Evolutionary conservation across 1,140 invertebrate species (phyloP).

Genomic region (Campoletis sonorensis): DNA sequence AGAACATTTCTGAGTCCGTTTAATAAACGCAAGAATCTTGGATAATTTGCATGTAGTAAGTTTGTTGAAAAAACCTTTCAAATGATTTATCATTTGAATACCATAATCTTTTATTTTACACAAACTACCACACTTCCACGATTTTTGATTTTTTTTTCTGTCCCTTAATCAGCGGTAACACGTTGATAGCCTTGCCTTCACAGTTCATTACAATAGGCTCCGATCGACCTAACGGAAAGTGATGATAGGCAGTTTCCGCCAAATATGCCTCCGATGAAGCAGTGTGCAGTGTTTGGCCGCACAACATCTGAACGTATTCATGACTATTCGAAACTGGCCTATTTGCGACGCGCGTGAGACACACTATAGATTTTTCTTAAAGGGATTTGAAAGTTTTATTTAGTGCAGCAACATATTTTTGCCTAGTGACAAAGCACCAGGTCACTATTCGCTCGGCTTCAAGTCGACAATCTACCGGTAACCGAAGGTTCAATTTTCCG

Average conservation of each 20-base stretch:
- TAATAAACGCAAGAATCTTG: not conserved
- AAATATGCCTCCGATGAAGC: slow-evolving; percentile 39
- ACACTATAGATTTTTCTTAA: slow-evolving; percentile 13
- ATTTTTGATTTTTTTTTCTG: slow-evolving; percentile 22
- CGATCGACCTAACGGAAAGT: not conserved
- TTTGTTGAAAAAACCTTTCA: slow-evolving; percentile 17
- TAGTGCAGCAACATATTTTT: not conserved
- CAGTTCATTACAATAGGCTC: slow-evolving; percentile 27
- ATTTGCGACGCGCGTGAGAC: not conserved
- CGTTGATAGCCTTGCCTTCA: slow-evolving; percentile 31
- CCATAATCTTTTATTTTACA: slow-evolving; percentile 23
- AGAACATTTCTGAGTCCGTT: slow-evolving; percentile 11
- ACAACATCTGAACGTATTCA: not conserved
- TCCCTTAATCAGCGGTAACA: not conserved
- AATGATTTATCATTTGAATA: not conserved
- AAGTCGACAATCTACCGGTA: not conserved
- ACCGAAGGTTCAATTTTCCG: not conserved
- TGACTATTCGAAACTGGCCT: not conserved
- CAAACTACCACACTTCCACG: slow-evolving; percentile 1
- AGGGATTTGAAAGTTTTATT: not conserved
- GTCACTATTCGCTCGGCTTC: slow-evolving; percentile 9
- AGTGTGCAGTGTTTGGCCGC: slow-evolving; percentile 36
- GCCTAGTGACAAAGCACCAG: not conserved
- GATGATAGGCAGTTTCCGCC: slow-evolving; percentile 26
- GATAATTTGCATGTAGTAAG: not conserved